Evolutionary conservation across 2,113 vertebrate genomes (phyloP), one percentile per base, ranked within the genome.

Genomic region (Pithys albifrons): DNA sequence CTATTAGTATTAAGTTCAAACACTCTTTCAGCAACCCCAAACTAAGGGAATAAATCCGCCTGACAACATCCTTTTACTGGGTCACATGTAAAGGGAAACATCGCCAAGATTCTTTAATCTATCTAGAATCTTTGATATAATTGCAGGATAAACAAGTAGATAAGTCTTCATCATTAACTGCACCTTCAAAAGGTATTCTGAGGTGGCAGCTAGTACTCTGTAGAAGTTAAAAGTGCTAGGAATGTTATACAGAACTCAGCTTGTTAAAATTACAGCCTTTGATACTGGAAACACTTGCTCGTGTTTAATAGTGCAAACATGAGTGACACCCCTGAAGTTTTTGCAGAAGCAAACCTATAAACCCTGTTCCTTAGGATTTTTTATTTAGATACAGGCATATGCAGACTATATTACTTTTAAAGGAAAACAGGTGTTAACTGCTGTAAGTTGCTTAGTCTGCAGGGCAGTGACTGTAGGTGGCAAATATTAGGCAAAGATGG

Each of bases 1-100:
- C 64, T 43, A 0, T 48, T 70, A 33, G 9, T 48, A 48, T 80
- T 31, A 77, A 80, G 19, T 43, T 71, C 41, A 73, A 86, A 22
- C 2, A 7, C 80, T 92, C 43, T 73, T 88, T 83, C 54, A 37
- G 23, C 52, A 82, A 77, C 10, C 19, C 35, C 39, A 48, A 58
- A 76, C 37, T 78, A 58, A 51, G 39, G 52, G 43, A 48, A 18
- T 69, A 62, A 67, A 59, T 70, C 31, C 29, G 4, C 59, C 55
- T 97, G 97, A 93, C 95, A 94, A 70, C 97, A 97, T 97, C 96
- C 92, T 96, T 96, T 85, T 91, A 74, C 14, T 90, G 79, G 37
- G 80, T 93, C 76, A 82, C 66, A 75, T 0, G 7, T 77, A 78
- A 91, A 87, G 66, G 90, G 72, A 77, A 70, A 66, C 33, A 31